phyloP scores from a whole-genome alignment of 2,797 vertebrate species.

The Podargus strigoides region DNA sequence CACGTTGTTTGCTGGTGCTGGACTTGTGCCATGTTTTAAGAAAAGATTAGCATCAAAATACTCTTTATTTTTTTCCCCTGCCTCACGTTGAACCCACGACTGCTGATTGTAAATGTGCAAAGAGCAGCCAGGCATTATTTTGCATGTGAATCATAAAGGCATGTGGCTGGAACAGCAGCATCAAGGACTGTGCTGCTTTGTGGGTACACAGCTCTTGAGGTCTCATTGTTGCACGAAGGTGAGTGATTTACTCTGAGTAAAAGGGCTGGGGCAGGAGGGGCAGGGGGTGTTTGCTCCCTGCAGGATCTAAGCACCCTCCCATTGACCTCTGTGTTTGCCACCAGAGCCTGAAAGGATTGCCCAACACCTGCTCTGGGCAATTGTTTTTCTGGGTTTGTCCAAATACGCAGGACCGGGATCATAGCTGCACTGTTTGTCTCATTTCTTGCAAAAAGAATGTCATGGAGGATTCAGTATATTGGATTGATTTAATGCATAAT shows the following conservation, averaged over 20 bases:
- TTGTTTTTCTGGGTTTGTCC: background rate
- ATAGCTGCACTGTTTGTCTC: background rate
- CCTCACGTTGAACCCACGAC: background rate
- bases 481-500: background rate
- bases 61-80: background rate
- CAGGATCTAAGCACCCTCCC: background rate
- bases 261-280: background rate
- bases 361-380: rapidly evolving
- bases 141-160: background rate
- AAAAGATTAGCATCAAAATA: background rate
- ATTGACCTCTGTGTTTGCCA: background rate
- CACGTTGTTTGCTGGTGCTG: background rate
- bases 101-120: background rate
- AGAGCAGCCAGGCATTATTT: background rate
- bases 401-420: background rate
- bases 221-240: rapidly evolving
- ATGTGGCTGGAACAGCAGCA: background rate
- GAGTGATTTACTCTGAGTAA: background rate
- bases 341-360: background rate
- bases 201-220: rapidly evolving
- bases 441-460: background rate
- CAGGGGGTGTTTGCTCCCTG: background rate
- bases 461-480: background rate
- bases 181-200: rapidly evolving
- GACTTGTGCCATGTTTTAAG: background rate